Evolutionary conservation across 2,888 invertebrate species (phyloP).

Genomic region (Apocheima hispidaria): DNA sequence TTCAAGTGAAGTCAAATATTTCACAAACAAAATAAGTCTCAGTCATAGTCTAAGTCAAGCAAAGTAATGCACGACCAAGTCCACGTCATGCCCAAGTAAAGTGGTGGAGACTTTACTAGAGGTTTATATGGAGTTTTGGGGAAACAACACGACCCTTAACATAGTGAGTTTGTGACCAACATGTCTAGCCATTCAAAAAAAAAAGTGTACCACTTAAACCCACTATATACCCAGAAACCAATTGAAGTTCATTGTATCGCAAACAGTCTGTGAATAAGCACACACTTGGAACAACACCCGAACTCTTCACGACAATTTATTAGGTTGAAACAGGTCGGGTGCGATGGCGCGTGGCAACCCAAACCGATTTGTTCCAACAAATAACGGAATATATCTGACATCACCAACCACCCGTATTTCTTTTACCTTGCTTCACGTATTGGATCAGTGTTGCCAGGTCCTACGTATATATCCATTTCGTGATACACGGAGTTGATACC

Average conservation of each 20-base stretch:
- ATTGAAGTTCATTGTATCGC: constrained; percentile 29
- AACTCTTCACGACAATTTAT: constrained; percentile 38
- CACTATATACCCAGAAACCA: neutral
- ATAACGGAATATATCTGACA: constrained; percentile 40
- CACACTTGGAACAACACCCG: constrained; percentile 33
- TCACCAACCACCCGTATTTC: constrained; percentile 27
- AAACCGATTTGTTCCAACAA: constrained; percentile 41
- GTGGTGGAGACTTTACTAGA: too few relatives aligned
- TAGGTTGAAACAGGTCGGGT: constrained; percentile 38
- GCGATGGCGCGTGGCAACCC: constrained; percentile 40
- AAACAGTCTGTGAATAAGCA: constrained; percentile 29
- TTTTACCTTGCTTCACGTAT: constrained; percentile 29
- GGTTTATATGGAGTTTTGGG: too few relatives aligned
- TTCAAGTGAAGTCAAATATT: too few relatives aligned
- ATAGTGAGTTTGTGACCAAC: too few relatives aligned
- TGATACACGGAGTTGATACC: neutral
- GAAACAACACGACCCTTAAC: too few relatives aligned
- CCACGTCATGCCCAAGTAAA: too few relatives aligned
- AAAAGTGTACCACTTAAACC: constrained; percentile 2
- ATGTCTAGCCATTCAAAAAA: too few relatives aligned
- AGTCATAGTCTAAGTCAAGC: too few relatives aligned
- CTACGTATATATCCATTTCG: neutral
- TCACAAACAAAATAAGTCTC: too few relatives aligned
- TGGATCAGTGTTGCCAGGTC: constrained; percentile 15
- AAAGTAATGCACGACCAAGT: too few relatives aligned